A percentile compares a stretch with the other conserved stretches of the same genome.
These are phyloP conservation scores for Dryomyza anilis DNA, from an alignment of 2,888 invertebrate genomes.

Conservation along the genomic window DNA sequence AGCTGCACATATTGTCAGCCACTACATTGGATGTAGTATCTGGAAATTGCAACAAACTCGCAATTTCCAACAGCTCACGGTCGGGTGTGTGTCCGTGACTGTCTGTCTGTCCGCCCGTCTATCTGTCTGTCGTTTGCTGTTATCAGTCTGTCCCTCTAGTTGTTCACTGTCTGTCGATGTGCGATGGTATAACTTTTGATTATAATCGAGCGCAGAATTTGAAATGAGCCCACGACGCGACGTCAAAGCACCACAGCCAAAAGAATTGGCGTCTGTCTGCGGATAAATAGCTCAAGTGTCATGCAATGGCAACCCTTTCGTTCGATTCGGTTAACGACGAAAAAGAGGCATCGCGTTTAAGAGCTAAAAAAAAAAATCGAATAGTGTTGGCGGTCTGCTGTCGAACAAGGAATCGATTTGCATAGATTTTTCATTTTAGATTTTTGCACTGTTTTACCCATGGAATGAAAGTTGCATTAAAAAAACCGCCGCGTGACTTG, in stretches of 20 bases:
- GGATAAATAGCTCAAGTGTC: not conserved
- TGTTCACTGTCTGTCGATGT: slow-evolving; percentile 5
- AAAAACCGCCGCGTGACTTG: not conserved
- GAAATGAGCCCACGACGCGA: slow-evolving; percentile 47
- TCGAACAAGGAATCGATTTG: slow-evolving; percentile 42
- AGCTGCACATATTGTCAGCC: too few relatives aligned
- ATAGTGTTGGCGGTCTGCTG: slow-evolving; percentile 13
- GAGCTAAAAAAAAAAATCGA: not conserved
- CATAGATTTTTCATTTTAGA: slow-evolving; percentile 54
- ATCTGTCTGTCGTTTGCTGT: slow-evolving; percentile 7
- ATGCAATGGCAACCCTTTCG: slow-evolving; percentile 6
- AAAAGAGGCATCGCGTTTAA: not conserved
- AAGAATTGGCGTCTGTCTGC: slow-evolving; percentile 20
- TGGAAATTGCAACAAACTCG: too few relatives aligned
- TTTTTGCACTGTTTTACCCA: slow-evolving; percentile 29
- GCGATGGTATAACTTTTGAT: slow-evolving; percentile 56
- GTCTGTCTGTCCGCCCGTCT: not conserved
- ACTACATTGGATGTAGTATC: too few relatives aligned
- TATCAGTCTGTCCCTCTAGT: too few relatives aligned
- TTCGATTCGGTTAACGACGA: slow-evolving; percentile 5
- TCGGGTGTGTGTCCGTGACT: not conserved
- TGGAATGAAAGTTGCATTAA: not conserved
- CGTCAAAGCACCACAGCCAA: not conserved
- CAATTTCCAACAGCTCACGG: too few relatives aligned
- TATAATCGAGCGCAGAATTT: slow-evolving; percentile 56